phyloP scores from a whole-genome alignment of 1,140 invertebrate species.

The Dreissena rostriformis region DNA sequence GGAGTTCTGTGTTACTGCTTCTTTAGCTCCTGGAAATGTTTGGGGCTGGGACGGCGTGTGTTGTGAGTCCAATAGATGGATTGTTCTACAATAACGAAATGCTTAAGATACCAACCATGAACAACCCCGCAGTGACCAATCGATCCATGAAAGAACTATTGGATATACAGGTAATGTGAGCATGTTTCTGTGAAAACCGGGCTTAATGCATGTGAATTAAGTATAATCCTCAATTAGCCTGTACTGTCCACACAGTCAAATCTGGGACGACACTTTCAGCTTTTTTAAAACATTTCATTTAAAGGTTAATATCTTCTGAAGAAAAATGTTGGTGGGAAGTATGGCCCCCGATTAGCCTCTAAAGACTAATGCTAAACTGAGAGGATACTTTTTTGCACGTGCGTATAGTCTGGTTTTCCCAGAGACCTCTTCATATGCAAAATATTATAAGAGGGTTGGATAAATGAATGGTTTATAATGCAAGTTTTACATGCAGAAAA shows the following conservation, averaged over 20 bases:
- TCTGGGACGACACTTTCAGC: not conserved
- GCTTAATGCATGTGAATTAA: not conserved
- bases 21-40: conserved; percentile 95
- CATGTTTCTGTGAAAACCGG: not conserved
- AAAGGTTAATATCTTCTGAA: not conserved
- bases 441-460: no score
- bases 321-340: not conserved
- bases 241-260: not conserved
- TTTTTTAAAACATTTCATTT: not conserved
- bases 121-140: conserved; percentile 83
- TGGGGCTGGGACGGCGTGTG: conserved; percentile 96
- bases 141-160: conserved; percentile 88
- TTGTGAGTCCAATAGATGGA: conserved; percentile 93
- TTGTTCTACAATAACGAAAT: conserved; percentile 86
- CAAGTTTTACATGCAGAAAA: no score
- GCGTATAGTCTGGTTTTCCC: no score
- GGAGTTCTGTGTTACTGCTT: not conserved
- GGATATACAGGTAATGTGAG: conserved; percentile 88
- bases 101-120: conserved; percentile 84
- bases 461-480: no score
- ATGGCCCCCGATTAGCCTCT: no score
- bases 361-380: not conserved
- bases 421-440: no score
- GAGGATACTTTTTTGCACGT: no score
- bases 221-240: not conserved